Evolutionary conservation across 1,140 invertebrate genomes (phyloP).

Genomic region (Drosophila bipectinata): DNA sequence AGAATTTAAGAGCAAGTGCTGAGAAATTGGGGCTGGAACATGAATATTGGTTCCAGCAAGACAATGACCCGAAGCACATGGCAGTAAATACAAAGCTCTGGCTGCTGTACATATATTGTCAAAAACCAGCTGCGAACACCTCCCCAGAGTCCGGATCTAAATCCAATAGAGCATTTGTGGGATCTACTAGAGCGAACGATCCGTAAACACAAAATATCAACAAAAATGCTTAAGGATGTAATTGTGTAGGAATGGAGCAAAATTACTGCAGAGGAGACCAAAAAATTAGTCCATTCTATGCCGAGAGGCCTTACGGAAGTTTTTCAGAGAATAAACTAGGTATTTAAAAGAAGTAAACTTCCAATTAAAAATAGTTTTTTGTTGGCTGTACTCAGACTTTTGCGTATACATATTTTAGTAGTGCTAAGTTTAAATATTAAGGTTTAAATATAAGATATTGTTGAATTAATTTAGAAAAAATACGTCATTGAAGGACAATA

Average conservation of each 20-base stretch:
- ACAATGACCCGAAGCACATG: too few relatives aligned
- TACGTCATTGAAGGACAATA: too few relatives aligned
- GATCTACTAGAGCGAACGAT: slow-evolving; percentile 50
- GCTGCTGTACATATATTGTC: background rate
- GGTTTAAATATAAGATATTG: too few relatives aligned
- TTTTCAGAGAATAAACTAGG: background rate
- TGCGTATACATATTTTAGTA: too few relatives aligned
- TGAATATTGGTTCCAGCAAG: too few relatives aligned
- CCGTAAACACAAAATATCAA: slow-evolving; percentile 16
- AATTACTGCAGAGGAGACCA: slow-evolving; percentile 18
- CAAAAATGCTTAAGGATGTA: slow-evolving; percentile 14
- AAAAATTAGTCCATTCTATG: background rate
- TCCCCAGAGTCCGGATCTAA: slow-evolving; percentile 73
- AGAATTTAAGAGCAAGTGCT: too few relatives aligned
- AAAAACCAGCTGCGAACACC: slow-evolving; percentile 53
- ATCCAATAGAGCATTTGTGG: slow-evolving; percentile 63
- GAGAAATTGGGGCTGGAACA: too few relatives aligned
- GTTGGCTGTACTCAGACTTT: background rate
- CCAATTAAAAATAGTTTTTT: background rate
- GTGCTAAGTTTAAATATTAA: too few relatives aligned
- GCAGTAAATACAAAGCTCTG: slow-evolving; percentile 7
- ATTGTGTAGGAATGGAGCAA: slow-evolving; percentile 17
- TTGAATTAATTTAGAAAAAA: too few relatives aligned
- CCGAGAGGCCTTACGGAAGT: slow-evolving; percentile 28
- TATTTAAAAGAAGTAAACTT: background rate